Evolutionary conservation across 2,797 vertebrate species (phyloP).

Genomic region (Diceros bicornis): DNA sequence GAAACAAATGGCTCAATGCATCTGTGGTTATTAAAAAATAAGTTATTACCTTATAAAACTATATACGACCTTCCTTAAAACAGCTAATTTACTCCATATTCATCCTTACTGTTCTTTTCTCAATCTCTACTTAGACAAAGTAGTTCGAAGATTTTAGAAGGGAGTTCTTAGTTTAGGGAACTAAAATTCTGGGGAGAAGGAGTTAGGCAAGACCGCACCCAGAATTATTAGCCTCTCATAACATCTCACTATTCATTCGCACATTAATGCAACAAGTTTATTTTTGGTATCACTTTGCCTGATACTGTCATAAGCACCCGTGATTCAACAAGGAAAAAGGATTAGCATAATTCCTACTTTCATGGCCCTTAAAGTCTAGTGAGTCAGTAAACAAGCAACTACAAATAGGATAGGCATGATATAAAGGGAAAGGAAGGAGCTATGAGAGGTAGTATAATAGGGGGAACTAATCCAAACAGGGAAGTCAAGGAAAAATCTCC

Average conservation of each 20-base stretch:
- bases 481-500: neutral
- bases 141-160: neutral
- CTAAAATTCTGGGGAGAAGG: conserved; percentile 11
- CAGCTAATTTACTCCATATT: conserved; percentile 13
- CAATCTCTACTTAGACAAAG: neutral
- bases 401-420: neutral
- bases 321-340: conserved; percentile 6
- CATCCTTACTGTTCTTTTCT: conserved; percentile 18
- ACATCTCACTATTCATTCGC: neutral
- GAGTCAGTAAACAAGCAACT: neutral
- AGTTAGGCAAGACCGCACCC: neutral
- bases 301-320: neutral
- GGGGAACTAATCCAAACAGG: neutral
- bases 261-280: neutral
- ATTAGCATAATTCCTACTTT: neutral
- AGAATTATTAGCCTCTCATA: neutral
- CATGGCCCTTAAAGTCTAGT: neutral
- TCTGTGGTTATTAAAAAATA: conserved; percentile 18
- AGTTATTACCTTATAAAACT: neutral
- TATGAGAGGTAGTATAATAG: neutral
- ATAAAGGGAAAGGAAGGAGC: neutral
- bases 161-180: conserved; percentile 16
- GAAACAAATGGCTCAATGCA: neutral
- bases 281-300: neutral
- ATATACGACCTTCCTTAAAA: conserved; percentile 8